Evolutionary conservation across 2,888 invertebrate species (phyloP), one percentile per base, ranked within the genome.

Genomic region (Melikaiella ostensackeni): DNA sequence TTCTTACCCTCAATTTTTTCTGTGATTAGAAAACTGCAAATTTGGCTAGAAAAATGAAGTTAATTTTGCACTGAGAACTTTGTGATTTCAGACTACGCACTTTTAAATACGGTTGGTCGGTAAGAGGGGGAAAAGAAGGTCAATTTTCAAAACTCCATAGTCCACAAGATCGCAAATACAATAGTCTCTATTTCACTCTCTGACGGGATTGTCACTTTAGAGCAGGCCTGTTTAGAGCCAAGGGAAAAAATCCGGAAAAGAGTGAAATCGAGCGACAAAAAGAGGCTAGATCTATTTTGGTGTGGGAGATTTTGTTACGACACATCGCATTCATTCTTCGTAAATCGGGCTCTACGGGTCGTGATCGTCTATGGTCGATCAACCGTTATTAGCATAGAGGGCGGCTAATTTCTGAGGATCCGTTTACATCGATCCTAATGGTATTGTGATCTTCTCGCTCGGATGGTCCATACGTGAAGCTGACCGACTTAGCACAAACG

Each of bases 401-500:
- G 78, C 82, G 84, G 84, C 84, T 85, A 85, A 88, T 86, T 88
- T 87, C 79, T 81, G 83, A 74, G 80, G 77, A 70, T 61, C 57
- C 81, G 77, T 80, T 80, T 55, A 75, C 80, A 79, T 78, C 78
- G 76, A 79, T 76, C 78, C 46, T 55, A 79, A 74, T 77, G 78
- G 83, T 83, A 86, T 88, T 87, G 87, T 85, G 83, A 84, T 81
- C 83, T 82, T 84, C 80, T 83, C 87, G 87, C 85, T 85, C 84
- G 84, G 85, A 81, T 86, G 87, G 84, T 79, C 79, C 77, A 77
- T 82, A 73, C 80, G 79, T 82, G 85, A 84, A 85, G 86, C 87
- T 88, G 89, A 88, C 87, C 88, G 89, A 90, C 88, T 90, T 88
- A 87, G 77, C 78, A 82, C 80, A 79, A 84, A 80, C 83, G 83